Evolutionary conservation across 1,140 invertebrate species (phyloP).

Genomic region (Platyura marginata): DNA sequence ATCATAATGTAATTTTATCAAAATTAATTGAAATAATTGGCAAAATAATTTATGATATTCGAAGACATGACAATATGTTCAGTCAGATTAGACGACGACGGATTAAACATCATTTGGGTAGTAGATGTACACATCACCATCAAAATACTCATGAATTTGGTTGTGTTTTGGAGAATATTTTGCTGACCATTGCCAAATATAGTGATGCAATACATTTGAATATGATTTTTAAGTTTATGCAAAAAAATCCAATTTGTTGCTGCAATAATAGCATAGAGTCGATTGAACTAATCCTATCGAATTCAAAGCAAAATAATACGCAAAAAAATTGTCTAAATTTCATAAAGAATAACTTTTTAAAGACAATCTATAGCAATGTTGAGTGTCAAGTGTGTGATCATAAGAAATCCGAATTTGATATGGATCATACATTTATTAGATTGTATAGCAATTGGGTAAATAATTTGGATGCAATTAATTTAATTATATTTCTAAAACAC

Average conservation of each 20-base stretch:
- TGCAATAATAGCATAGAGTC: neutral
- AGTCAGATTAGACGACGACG: neutral
- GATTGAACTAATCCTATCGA: neutral
- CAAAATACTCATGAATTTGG: neutral
- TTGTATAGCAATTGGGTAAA: neutral
- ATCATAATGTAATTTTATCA: neutral
- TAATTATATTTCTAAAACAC: neutral
- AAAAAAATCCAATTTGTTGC: neutral
- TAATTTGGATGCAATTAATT: neutral
- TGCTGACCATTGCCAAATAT: neutral
- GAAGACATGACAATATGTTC: neutral
- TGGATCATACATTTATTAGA: neutral
- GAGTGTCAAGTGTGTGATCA: neutral
- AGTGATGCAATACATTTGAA: neutral
- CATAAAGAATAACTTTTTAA: neutral
- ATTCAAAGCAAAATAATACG: neutral
- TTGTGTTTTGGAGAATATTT: neutral
- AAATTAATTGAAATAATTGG: neutral
- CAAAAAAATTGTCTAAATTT: neutral
- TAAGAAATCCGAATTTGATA: neutral
- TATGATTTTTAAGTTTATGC: neutral
- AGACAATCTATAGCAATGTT: neutral
- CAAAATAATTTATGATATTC: neutral
- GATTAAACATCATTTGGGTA: neutral
- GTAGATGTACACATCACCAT: neutral